Evolutionary conservation across 2,113 vertebrate genomes (phyloP), one percentile per base, ranked within the genome.

Genomic region (Nothoprocta pentlandii): DNA sequence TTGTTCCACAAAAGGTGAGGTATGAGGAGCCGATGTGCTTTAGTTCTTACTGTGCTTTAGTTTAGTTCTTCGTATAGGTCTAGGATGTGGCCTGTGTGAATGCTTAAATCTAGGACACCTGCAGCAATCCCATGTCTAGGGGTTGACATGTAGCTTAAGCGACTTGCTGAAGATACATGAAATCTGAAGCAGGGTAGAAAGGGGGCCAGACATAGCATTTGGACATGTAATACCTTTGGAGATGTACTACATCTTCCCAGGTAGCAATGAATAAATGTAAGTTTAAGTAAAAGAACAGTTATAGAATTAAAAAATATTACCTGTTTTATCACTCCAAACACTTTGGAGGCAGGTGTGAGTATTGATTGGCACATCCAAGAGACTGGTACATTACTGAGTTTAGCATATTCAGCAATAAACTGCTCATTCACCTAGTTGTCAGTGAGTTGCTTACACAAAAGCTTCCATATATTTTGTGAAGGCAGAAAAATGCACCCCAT

Each of bases 401-500:
- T 68, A 64, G 28, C 16, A 42, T 80, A 90, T 75, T 53, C 22
- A 59, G 32, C 46, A 71, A 58, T 26, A 74, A 71, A 63, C 12
- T 75, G 34, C 56, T 85, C 82, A 58, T 59, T 76, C 67, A 81
- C 6, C 42, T 59, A 58, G 22, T 46, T 46, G 61, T 59, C 4
- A 8, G 34, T 64, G 25, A 82, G 23, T 41, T 69, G 8, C 41
- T 85, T 44, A 54, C 23, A 74, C 30, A 70, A 85, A 92, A 80
- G 22, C 49, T 58, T 44, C n/a, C 22, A 14, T 56, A 20, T 91
- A 73, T 92, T 74, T 89, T 87, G 32, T 80, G 68, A 94, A 39
- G 83, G 54, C 54, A 83, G 75, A 93, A 91, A 87, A 92, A 95
- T 54, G 16, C 16, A 42, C 64, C 41, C 66, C 63, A 59, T 85